A percentile compares a stretch with the other conserved stretches of the same genome.
Evolutionary conservation across 2,797 vertebrate genomes (phyloP).

Genomic region (Cacajao melanocephalus): DNA sequence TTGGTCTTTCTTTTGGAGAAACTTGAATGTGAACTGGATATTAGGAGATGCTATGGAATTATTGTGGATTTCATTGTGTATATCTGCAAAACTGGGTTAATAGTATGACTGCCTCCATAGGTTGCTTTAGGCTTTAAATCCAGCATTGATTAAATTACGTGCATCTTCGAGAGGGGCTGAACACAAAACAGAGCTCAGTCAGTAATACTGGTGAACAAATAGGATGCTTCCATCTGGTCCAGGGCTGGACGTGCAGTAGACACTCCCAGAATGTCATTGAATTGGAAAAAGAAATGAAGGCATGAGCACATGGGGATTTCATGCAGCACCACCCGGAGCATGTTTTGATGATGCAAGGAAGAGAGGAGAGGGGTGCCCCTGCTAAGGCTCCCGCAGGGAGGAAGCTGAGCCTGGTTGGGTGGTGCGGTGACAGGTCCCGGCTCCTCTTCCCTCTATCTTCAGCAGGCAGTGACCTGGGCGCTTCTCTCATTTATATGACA

Average conservation of each 20-base stretch:
- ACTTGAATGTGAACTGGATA: background rate
- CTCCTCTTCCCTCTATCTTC: background rate
- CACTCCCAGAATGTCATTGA: background rate
- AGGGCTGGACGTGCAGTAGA: rapidly evolving
- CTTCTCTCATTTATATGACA: background rate
- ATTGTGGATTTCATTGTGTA: background rate
- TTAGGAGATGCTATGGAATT: background rate
- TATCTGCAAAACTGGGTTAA: background rate
- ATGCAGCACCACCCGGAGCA: rapidly evolving
- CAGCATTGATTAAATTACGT: no score
- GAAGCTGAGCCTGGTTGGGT: background rate
- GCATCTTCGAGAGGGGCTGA: rapidly evolving
- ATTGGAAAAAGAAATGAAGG: background rate
- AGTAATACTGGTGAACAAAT: rapidly evolving
- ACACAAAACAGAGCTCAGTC: background rate
- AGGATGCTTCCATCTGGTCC: rapidly evolving
- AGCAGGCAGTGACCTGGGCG: rapidly evolving
- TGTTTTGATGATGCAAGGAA: background rate
- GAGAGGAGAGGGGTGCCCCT: rapidly evolving
- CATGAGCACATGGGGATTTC: background rate
- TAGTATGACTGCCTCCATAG: background rate
- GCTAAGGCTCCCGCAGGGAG: background rate
- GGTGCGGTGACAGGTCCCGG: background rate
- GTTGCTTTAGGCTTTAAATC: background rate
- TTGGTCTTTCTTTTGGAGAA: background rate